Conservation (phyloP, 35 echinoderm and acorn worm species). For the Holothuria glaberrima region DNA sequence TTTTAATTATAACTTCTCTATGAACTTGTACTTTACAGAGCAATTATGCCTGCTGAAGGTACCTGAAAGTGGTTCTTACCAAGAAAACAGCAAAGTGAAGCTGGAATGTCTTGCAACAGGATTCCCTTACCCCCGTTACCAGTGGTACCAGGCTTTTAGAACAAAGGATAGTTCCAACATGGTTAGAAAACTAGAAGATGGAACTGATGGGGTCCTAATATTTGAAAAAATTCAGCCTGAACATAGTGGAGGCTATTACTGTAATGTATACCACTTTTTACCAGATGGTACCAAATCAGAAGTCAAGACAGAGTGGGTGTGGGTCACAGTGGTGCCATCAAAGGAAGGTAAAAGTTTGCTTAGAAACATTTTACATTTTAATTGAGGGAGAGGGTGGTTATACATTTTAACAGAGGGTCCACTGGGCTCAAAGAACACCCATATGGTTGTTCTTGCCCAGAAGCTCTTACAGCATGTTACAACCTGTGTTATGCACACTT, state of each 20-base stretch:
- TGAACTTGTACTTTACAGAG: conserved; percentile 50
- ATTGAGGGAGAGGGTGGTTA: no score
- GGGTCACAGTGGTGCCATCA: conserved; percentile 48
- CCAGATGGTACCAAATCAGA: conserved; percentile 18
- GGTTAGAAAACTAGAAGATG: conserved; percentile 55
- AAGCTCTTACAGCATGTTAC: no score
- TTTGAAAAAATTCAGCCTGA: conserved; percentile 35
- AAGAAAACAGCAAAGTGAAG: conserved; percentile 36
- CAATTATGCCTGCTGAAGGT: conserved; percentile 49
- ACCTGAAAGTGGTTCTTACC: conserved; percentile 44
- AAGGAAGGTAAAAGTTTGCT: conserved; percentile 38
- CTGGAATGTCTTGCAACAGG: conserved; percentile 78
- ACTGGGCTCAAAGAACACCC: no score
- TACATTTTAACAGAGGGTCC: no score
- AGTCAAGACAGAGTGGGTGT: conserved; percentile 61
- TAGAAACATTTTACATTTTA: no score
- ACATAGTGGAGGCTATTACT: conserved; percentile 67
- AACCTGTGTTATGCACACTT: no score
- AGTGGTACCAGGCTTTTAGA: conserved; percentile 72
- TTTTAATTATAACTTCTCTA: no score
- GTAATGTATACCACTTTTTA: conserved; percentile 74
- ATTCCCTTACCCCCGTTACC: conserved; percentile 87
- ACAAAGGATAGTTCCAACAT: neutral
- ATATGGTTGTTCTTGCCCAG: no score
- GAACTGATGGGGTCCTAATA: conserved; percentile 55